These are phyloP conservation scores for Halichoerus grypus DNA, from an alignment of 2,113 vertebrate genomes.

Conservation along the genomic window DNA sequence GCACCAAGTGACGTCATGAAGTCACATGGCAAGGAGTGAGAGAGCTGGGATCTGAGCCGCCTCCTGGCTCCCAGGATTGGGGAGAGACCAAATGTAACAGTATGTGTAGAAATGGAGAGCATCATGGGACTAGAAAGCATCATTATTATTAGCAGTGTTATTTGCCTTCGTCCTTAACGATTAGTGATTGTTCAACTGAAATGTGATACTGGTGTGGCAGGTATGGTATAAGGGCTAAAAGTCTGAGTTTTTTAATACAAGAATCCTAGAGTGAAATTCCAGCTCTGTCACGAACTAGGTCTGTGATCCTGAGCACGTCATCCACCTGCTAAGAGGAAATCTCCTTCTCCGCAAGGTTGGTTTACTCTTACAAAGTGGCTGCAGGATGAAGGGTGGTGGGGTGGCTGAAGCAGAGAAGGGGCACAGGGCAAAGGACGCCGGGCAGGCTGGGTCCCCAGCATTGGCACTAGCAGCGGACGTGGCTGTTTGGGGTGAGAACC, in stretches of 20 bases:
- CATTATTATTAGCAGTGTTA: not conserved
- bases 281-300: not conserved
- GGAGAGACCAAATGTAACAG: not conserved
- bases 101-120: not conserved
- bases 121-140: not conserved
- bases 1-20: not conserved
- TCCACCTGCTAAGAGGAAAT: not conserved
- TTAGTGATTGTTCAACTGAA: not conserved
- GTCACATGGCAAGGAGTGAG: not conserved
- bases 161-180: not conserved
- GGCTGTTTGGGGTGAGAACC: not conserved
- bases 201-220: not conserved
- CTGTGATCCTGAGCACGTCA: not conserved
- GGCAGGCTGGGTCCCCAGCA: not conserved
- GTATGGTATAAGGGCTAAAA: not conserved
- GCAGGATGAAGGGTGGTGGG: not conserved
- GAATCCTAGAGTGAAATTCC: not conserved
- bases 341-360: not conserved
- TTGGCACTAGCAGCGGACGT: accelerated
- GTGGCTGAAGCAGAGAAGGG: not conserved
- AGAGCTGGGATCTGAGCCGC: not conserved
- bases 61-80: not conserved
- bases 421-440: not conserved
- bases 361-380: not conserved
- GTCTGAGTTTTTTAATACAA: not conserved